A percentile compares a stretch with the other conserved stretches of the same genome.
These are phyloP conservation scores for Plestiodon gilberti DNA, from an alignment of 2,113 vertebrate species.

Conservation along the genomic window DNA sequence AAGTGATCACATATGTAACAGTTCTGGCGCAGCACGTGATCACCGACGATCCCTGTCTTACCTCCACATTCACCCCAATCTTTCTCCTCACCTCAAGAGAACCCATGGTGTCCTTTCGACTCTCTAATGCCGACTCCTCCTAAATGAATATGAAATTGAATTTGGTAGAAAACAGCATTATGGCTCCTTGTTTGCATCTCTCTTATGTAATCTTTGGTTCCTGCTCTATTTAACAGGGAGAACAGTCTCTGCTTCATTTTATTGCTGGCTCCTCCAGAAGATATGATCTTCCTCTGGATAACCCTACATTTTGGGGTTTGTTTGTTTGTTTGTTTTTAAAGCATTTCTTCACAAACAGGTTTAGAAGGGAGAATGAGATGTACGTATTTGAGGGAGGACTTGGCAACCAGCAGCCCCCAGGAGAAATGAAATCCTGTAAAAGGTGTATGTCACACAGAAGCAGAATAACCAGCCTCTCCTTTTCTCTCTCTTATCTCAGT, in stretches of 20 bases:
- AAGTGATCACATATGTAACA: background rate
- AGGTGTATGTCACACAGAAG: background rate
- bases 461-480: background rate
- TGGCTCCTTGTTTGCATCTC: background rate
- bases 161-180: background rate
- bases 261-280: background rate
- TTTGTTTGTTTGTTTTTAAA: too few species aligned
- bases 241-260: background rate
- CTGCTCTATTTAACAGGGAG: background rate
- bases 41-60: background rate
- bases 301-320: background rate
- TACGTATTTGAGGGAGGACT: background rate
- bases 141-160: slow-evolving; percentile 6
- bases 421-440: background rate
- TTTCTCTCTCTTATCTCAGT: background rate
- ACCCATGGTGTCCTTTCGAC: background rate
- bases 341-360: background rate
- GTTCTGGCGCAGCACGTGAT: too few species aligned
- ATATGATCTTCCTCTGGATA: background rate
- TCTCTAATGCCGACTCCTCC: background rate
- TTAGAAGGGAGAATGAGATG: background rate
- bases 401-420: background rate
- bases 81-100: background rate
- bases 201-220: background rate
- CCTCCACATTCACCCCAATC: background rate